phyloP scores from a whole-genome alignment of 2,888 invertebrate species.

The Bugula neritina region DNA sequence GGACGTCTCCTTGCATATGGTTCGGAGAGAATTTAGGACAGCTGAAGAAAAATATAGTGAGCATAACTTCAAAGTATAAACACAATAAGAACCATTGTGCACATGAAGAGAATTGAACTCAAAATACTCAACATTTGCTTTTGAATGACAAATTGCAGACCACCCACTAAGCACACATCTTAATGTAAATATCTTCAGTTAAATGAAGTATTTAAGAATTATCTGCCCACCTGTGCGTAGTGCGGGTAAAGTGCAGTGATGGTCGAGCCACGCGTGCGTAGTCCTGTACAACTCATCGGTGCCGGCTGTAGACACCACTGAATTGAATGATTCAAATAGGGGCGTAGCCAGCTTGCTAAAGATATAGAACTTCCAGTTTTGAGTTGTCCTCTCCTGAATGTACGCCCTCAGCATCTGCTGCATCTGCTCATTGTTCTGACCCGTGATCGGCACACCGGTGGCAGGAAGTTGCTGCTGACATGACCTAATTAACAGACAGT shows the following conservation, averaged over 20 bases:
- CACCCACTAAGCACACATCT: no score
- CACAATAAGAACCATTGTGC: no score
- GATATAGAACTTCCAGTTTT: slow-evolving; percentile 99
- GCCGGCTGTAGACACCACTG: slow-evolving; percentile 83
- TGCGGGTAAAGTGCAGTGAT: slow-evolving; percentile 88
- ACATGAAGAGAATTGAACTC: no score
- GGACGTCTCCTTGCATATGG: slow-evolving; percentile 84
- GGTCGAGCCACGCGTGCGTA: slow-evolving; percentile 88
- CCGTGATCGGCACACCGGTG: slow-evolving; percentile 86
- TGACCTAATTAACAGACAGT: slow-evolving; percentile 60
- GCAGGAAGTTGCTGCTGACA: slow-evolving; percentile 91
- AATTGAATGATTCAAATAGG: slow-evolving; percentile 81
- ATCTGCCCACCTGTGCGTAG: slow-evolving; percentile 81
- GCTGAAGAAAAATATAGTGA: no score
- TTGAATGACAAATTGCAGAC: no score
- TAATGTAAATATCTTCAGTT: no score
- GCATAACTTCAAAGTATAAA: no score
- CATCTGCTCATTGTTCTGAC: slow-evolving; percentile 81
- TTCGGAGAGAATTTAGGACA: slow-evolving; percentile 81
- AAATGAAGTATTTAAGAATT: no score
- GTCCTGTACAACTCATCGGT: slow-evolving; percentile 85
- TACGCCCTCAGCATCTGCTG: slow-evolving; percentile 87
- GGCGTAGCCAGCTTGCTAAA: slow-evolving; percentile 86
- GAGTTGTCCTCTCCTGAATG: slow-evolving; percentile 74
- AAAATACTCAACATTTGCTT: no score